Base-by-base conservation (phyloP, 2,113 vertebrate species). In the Pedionomus torquatus region DNA sequence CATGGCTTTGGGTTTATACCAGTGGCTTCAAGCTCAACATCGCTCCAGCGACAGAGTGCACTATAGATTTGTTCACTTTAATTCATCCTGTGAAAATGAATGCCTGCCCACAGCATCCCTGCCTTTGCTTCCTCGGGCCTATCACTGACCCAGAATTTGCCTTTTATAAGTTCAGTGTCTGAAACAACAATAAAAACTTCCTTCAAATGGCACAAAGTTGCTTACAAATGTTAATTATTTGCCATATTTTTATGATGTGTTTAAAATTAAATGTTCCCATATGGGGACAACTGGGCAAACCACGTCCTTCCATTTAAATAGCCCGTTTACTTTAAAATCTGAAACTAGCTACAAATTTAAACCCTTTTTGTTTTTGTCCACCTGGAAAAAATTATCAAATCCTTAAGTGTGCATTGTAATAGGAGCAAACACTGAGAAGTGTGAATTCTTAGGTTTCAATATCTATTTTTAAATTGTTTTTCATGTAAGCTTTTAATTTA, bases 181-280 rank as follows among this genome's bases (percentile, higher is more conserved):
- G 75, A 91, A 96, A 91, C 63, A 41, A 89, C 95, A 96, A 93
- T 35, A 75, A 92, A 89, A 92, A 43, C 61, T 93, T 39, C 65
- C 39, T 95, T 87, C 60, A 89, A 95, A 90, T 79, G 64, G 81
- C 74, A 90, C 28, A 85, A 93, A 93, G 60, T 89, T 92, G 51
- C 83, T 96, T 93, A 82, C 93, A 97, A 96, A 96, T 90, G 60
- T 93, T 96, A 91, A 95, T 91, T 88, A 94, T 91, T 88, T 95
- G 57, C 37, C 43, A 94, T 89, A 90, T 91, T 97, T 97, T 96
- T 97, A 97, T 95, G 88, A 94, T 83, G 86, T 94, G 86, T 94
- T 97, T 96, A 96, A 97, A 95, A 97, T 94, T 94, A 97, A 97
- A 96, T 93, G 83, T 95, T 97, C 94, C 95, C 95, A 94, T 95